Conservation (phyloP, 2,113 vertebrate species). For the Neolamprologus longior region DNA sequence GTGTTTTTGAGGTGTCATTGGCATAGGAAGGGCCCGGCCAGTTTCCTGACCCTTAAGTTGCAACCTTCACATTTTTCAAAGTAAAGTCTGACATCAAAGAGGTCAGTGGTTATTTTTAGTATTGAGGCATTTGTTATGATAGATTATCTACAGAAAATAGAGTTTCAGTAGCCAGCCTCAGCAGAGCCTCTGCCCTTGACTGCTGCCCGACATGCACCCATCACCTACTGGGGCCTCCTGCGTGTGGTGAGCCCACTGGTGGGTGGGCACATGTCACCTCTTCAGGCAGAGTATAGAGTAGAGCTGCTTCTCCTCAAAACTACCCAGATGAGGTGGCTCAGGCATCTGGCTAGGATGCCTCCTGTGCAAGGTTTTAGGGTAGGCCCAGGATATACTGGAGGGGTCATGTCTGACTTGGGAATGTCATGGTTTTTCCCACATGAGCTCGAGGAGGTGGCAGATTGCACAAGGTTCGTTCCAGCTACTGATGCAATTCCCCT, state of each 20-base stretch:
- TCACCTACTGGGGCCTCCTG: neutral
- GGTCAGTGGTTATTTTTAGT: constrained; percentile 50
- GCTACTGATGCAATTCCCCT: neutral
- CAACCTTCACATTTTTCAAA: constrained; percentile 87
- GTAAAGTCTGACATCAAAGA: constrained; percentile 86
- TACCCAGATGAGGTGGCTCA: neutral
- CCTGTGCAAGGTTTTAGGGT: neutral
- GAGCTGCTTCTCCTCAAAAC: neutral
- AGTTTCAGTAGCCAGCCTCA: neutral
- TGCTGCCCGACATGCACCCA: neutral
- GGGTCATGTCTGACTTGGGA: neutral
- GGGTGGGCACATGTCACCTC: neutral
- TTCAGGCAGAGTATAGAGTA: neutral
- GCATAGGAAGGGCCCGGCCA: neutral
- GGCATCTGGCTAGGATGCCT: neutral
- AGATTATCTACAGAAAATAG: neutral
- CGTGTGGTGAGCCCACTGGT: neutral
- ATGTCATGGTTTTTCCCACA: neutral
- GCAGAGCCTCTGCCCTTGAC: neutral
- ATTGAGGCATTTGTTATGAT: neutral
- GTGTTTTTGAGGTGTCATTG: neutral
- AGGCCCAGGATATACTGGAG: neutral
- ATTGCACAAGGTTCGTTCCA: neutral
- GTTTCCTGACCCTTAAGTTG: constrained; percentile 46
- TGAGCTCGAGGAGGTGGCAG: neutral